These are phyloP conservation scores for Trypoxylon attenuatum DNA, from an alignment of 2,888 invertebrate genomes.

Conservation along the genomic window DNA sequence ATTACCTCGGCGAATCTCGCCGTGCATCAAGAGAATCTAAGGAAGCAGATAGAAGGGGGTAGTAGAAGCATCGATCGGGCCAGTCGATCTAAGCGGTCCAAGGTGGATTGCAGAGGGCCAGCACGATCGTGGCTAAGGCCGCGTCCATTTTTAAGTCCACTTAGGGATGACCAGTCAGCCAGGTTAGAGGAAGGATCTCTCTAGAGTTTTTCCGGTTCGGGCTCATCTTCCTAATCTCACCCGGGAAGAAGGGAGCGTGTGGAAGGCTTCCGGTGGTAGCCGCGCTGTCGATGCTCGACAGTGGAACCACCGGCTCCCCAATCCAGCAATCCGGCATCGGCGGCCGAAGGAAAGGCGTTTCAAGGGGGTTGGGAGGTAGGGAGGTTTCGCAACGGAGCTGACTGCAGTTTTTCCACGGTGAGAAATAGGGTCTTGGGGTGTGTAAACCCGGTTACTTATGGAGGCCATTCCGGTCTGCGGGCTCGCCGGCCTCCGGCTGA, in stretches of 20 bases:
- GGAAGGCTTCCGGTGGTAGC: too few species aligned
- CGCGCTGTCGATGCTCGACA: conserved; percentile 36
- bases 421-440: conserved; percentile 73
- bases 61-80: not conserved
- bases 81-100: not conserved
- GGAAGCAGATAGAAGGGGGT: not conserved
- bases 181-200: conserved; percentile 35
- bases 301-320: conserved; percentile 54
- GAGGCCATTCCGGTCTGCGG: conserved; percentile 72
- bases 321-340: conserved; percentile 51
- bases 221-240: conserved; percentile 67
- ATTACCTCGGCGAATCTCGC: not conserved
- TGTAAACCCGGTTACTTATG: conserved; percentile 74
- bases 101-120: not conserved
- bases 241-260: too few species aligned
- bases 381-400: too few species aligned
- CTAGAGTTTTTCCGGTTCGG: conserved; percentile 53
- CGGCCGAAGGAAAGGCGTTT: conserved; percentile 36
- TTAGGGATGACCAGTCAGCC: conserved; percentile 12
- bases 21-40: not conserved
- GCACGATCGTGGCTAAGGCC: conserved; percentile 4
- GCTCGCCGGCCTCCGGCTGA: conserved; percentile 66
- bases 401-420: conserved; percentile 71
- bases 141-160: conserved; percentile 15
- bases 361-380: too few species aligned